These are phyloP conservation scores for Hymenopus coronatus DNA, from an alignment of 2,888 invertebrate genomes.

Conservation along the genomic window DNA sequence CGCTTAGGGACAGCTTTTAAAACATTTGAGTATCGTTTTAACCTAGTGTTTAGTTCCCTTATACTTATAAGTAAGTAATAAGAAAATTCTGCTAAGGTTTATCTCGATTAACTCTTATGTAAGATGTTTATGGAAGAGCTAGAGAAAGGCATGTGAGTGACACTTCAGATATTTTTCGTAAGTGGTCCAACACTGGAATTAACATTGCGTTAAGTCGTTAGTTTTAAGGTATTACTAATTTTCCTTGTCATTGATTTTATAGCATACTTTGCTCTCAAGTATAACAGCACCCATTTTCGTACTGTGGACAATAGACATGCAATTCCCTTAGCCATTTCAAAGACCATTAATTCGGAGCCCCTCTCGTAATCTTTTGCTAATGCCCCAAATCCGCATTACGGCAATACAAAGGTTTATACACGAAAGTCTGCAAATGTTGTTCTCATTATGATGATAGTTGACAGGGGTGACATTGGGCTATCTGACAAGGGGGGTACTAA, in stretches of 20 bases:
- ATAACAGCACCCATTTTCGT: background rate
- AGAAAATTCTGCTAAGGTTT: too few relatives aligned
- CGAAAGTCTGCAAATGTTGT: background rate
- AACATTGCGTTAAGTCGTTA: too few relatives aligned
- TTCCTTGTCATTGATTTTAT: background rate
- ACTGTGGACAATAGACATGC: background rate
- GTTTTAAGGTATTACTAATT: too few relatives aligned
- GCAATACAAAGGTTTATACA: background rate
- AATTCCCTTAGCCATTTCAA: background rate
- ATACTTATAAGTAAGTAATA: too few relatives aligned
- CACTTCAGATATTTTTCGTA: too few relatives aligned
- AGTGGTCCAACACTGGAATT: too few relatives aligned
- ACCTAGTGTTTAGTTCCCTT: too few relatives aligned
- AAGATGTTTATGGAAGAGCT: too few relatives aligned
- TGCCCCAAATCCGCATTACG: background rate
- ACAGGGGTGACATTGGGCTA: background rate
- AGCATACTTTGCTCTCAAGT: background rate
- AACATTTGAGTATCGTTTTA: too few relatives aligned
- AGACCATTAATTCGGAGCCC: background rate
- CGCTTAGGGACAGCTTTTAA: too few relatives aligned
- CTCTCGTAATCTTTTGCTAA: background rate
- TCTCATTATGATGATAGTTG: background rate
- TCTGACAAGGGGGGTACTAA: background rate
- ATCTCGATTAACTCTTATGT: too few relatives aligned
- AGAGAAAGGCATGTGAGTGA: too few relatives aligned